Base-by-base conservation (phyloP, 1,140 invertebrate species). In the Caenorhabditis inopinata region DNA sequence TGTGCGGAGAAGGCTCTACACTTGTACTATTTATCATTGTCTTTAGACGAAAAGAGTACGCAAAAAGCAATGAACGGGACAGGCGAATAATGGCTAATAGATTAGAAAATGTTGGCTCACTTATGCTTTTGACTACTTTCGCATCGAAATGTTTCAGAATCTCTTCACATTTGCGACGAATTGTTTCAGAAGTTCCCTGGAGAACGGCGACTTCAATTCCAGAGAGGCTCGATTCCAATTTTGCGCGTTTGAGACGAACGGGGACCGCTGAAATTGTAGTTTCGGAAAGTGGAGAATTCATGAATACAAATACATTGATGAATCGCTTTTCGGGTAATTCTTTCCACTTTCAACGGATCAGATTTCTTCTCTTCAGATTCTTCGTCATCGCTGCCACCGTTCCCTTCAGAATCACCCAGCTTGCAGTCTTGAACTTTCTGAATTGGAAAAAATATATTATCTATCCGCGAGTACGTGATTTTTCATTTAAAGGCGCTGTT, bases 391-490 rank as follows among this genome's bases (percentile, higher is more conserved):
- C 25, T 76, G n/a, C 7, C 29, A 18, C 1, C 45, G 21, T 47
- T n/a, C n/a, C n/a, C n/a, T n/a, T n/a, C n/a, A n/a, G n/a, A n/a
- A n/a, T 48, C 42, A 9, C 74, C 74, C 14, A 75, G 29, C 27
- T 75, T 75, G 23, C 74, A 47, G 23, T 75, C 47, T 75, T 47
- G 74, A 25, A 68, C 58, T 68, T 68, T 68, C 47, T 47, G 29
- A 48, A 75, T 25, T 16, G 18, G 16, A 27, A 42, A 25, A 46
- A 27, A 46, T 25, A 74, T 14, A n/a, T n/a, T n/a, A n/a, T n/a
- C n/a, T n/a, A n/a, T n/a, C n/a, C n/a, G n/a, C n/a, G n/a, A n/a
- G n/a, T n/a, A n/a, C n/a, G n/a, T n/a, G n/a, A n/a, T n/a, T n/a
- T n/a, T n/a, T n/a, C n/a, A n/a, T n/a, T n/a, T n/a, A n/a, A n/a